A percentile compares a stretch with the other conserved stretches of the same genome.
These are phyloP conservation scores for Fopius arisanus DNA, from an alignment of 1,140 invertebrate species.

Conservation along the genomic window DNA sequence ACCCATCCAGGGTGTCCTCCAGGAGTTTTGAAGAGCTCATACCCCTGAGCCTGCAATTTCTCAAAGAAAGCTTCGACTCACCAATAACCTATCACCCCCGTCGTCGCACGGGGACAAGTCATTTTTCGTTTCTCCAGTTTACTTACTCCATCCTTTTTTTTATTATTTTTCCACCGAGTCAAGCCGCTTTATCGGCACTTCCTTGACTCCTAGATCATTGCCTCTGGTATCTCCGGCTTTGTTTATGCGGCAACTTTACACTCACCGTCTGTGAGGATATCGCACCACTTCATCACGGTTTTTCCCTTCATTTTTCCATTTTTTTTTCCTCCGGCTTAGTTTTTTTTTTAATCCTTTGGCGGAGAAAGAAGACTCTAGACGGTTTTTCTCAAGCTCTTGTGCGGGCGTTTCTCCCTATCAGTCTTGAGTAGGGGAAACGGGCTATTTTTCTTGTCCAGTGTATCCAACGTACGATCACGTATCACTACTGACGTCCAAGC, in stretches of 20 bases:
- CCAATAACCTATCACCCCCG: background rate
- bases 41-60: background rate
- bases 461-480: conserved; percentile 9
- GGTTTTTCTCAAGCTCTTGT: background rate
- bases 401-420: background rate
- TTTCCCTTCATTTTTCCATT: conserved; percentile 1
- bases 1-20: background rate
- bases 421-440: background rate
- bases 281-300: background rate
- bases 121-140: background rate
- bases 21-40: background rate
- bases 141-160: background rate
- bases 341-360: background rate
- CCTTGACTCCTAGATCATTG: background rate
- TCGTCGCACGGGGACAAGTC: background rate
- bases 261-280: background rate
- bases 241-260: background rate
- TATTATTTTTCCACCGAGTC: too few relatives aligned
- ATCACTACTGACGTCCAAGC: conserved; percentile 6
- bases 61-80: background rate
- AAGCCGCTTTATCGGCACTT: background rate
- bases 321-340: background rate
- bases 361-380: background rate
- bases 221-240: background rate
- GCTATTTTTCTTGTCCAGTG: conserved; percentile 6